A percentile compares a stretch with the other conserved stretches of the same genome.
These are phyloP conservation scores for Oncorhynchus kisutch DNA, from an alignment of 2,113 vertebrate species.

Conservation along the genomic window DNA sequence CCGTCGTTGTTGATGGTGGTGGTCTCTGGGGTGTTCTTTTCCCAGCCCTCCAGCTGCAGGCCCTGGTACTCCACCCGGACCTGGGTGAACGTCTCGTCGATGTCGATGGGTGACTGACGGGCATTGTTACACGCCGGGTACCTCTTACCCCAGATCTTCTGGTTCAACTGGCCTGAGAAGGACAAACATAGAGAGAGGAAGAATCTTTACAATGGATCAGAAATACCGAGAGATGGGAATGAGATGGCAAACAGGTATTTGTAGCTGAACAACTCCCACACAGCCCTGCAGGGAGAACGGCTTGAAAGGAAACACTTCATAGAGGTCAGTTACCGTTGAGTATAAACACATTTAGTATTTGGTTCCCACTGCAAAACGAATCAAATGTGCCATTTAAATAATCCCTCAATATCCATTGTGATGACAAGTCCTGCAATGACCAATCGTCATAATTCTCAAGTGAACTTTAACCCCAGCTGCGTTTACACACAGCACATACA, in stretches of 20 bases:
- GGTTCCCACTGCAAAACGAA: no score
- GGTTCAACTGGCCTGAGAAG: constrained; percentile 83
- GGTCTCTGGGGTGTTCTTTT: constrained; percentile 75
- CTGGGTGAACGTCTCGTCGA: constrained; percentile 91
- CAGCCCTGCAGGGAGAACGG: no score
- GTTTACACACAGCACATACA: background rate
- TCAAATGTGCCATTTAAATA: no score
- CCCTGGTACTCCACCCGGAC: constrained; percentile 89
- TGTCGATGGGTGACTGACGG: constrained; percentile 93
- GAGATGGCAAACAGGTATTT: background rate
- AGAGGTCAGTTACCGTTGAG: no score
- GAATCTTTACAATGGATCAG: background rate
- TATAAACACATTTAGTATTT: no score
- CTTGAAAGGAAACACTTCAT: no score
- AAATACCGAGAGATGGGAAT: background rate
- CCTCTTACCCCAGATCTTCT: constrained; percentile 88
- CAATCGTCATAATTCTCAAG: no score
- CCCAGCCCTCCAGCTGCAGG: constrained; percentile 88
- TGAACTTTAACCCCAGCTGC: no score
- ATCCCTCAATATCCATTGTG: no score
- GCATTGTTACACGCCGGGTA: constrained; percentile 87
- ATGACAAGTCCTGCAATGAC: no score
- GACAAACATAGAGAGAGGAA: background rate
- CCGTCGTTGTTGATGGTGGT: constrained; percentile 89
- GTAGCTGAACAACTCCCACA: no score